Evolutionary conservation across 2,113 vertebrate species (phyloP).

Genomic region (human): DNA sequence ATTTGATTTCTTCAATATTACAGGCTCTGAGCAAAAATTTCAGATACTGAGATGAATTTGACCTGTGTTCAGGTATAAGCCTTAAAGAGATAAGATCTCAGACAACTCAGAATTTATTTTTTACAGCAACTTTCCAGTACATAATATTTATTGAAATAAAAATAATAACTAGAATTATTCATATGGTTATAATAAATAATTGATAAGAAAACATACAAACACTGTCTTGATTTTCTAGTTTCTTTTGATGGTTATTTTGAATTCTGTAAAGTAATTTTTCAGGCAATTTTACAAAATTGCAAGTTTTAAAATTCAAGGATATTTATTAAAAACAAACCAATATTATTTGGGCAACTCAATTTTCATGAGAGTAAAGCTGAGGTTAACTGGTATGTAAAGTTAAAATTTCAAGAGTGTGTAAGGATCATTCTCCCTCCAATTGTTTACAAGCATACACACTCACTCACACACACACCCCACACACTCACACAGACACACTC

Average conservation of each 20-base stretch:
- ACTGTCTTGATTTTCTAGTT: background rate
- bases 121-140: conserved; percentile 14
- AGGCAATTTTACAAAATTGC: conserved; percentile 55
- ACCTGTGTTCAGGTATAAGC: background rate
- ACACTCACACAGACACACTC: conserved; percentile 47
- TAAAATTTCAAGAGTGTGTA: conserved; percentile 77
- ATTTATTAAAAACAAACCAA: conserved; percentile 63
- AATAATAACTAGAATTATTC: conserved; percentile 63
- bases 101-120: conserved; percentile 32
- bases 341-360: conserved; percentile 74
- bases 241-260: conserved; percentile 47
- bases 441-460: conserved; percentile 66
- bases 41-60: background rate
- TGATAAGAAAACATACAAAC: background rate
- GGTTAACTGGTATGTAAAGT: conserved; percentile 78
- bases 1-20: conserved; percentile 11
- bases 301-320: conserved; percentile 51
- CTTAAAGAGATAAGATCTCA: background rate
- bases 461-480: background rate
- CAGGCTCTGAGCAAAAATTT: conserved; percentile 23
- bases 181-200: conserved; percentile 57
- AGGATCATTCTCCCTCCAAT: conserved; percentile 72
- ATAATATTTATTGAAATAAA: conserved; percentile 52
- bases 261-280: conserved; percentile 34
- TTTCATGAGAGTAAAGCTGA: conserved; percentile 78